A percentile compares a stretch with the other conserved stretches of the same genome.
phyloP scores from a whole-genome alignment of 2,888 invertebrate species.

The Schizotus pectinicornis region DNA sequence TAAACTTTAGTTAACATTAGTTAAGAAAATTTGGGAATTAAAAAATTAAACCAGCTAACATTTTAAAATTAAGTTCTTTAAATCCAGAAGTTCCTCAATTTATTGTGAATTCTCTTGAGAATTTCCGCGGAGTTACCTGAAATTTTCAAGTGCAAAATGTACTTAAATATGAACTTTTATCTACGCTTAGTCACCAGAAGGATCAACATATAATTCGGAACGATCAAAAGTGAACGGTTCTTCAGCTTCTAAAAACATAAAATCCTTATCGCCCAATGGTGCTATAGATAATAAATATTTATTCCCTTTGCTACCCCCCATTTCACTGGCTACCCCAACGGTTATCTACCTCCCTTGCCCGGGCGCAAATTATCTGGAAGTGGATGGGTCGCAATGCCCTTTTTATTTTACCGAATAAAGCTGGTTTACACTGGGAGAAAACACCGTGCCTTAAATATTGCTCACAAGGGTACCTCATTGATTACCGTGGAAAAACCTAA shows the following conservation, averaged over 20 bases:
- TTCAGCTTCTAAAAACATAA: conserved; percentile 73
- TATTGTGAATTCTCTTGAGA: conserved; percentile 43
- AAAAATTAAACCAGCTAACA: no score
- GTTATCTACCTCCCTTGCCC: neutral
- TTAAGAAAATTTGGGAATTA: no score
- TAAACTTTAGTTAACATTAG: no score
- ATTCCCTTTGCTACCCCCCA: no score
- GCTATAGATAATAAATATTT: conserved; percentile 71
- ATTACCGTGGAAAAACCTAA: conserved; percentile 83
- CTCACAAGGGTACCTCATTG: conserved; percentile 68
- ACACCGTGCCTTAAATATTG: no score
- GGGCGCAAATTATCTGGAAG: conserved; percentile 4
- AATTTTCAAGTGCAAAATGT: conserved; percentile 29
- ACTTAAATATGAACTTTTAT: conserved; percentile 9
- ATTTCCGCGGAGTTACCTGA: conserved; percentile 47
- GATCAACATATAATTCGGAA: conserved; percentile 58
- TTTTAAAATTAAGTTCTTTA: no score
- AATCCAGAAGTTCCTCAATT: conserved; percentile 24
- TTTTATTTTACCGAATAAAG: no score
- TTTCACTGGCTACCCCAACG: no score
- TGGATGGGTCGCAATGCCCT: no score
- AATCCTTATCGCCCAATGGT: no score
- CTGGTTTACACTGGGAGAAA: no score
- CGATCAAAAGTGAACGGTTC: conserved; percentile 67
- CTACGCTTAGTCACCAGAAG: conserved; percentile 45